Evolutionary conservation across 1,140 invertebrate genomes (phyloP).

Genomic region (Camponotus vicinus): DNA sequence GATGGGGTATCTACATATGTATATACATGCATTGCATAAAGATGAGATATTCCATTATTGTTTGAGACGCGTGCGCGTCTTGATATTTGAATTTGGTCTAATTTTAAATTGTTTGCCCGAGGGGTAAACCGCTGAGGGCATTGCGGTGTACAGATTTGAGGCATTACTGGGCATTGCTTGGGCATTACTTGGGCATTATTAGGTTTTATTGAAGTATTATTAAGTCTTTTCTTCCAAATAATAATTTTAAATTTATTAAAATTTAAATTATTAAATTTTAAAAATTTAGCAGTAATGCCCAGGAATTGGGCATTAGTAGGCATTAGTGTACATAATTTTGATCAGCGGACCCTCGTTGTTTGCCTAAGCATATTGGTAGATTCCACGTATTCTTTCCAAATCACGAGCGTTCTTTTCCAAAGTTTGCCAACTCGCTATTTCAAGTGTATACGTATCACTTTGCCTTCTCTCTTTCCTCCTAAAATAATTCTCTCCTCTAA

Average conservation of each 20-base stretch:
- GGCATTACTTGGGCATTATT: too few relatives aligned
- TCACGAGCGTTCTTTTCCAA: neutral
- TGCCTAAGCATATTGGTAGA: neutral
- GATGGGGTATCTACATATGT: neutral
- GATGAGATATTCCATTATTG: neutral
- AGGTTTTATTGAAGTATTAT: too few relatives aligned
- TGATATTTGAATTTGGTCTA: neutral
- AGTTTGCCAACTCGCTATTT: constrained; percentile 29
- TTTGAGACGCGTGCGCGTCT: neutral
- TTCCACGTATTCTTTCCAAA: neutral
- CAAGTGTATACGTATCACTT: neutral
- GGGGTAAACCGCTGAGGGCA: too few relatives aligned
- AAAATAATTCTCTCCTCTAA: constrained; percentile 32
- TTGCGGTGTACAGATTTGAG: too few relatives aligned
- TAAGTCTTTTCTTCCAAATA: too few relatives aligned
- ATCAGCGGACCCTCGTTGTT: neutral
- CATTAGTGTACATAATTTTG: too few relatives aligned
- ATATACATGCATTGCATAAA: neutral
- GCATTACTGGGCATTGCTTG: too few relatives aligned
- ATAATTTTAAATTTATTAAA: too few relatives aligned
- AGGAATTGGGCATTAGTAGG: too few relatives aligned
- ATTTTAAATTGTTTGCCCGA: neutral
- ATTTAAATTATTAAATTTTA: too few relatives aligned
- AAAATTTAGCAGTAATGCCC: too few relatives aligned
- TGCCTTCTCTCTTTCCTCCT: too few relatives aligned